Evolutionary conservation across 2,797 vertebrate genomes (phyloP), one percentile per base, ranked within the genome.

Genomic region (Tragopan temminckii): DNA sequence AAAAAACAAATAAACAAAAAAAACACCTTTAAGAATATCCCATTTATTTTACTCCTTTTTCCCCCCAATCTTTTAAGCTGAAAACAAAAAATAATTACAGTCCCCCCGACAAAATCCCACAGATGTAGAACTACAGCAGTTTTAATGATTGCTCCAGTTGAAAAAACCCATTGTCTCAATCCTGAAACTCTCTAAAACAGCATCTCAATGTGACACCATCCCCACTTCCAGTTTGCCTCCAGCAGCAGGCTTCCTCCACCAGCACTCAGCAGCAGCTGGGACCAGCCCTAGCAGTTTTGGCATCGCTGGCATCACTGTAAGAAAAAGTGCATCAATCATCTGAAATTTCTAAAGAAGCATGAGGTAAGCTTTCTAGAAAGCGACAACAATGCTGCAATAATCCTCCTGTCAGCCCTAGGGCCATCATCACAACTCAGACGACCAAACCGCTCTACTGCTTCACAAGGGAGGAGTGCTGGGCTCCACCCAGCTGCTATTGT

Each of bases 401-500:
- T 76, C 87, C 85, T 88, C 69, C 59, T 79, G 62, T 75, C 79
- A 91, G 87, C 42, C 53, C 71, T 13, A 43, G 31, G 72, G 87
- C 69, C 69, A 69, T 63, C 3, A 5, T 16, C 87, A 88, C 89
- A 75, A 48, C 71, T 78, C 50, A 75, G 72, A 89, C 67, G 55
- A 88, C 82, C 89, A 88, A 92, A 83, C 35, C 2, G 1, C 38
- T 61, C 69, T 66, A 42, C 53, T 50, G 76, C 38, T 77, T 80
- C 16, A 27, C 12, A 19, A 85, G 79, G 79, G 72, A 94, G 84
- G 66, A 87, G 53, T 33, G 77, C 1, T 7, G 69, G 78, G 72
- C 79, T 85, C 91, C 82, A 92, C 89, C 82, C 87, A 75, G 55
- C 45, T n/a, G n/a, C n/a, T n/a, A n/a, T n/a, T n/a, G n/a, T n/a